Percentiles rank a stretch among this genome's conserved stretches.
These are phyloP conservation scores for Dolichopus griseipennis DNA, from an alignment of 2,888 invertebrate species.

Conservation along the genomic window DNA sequence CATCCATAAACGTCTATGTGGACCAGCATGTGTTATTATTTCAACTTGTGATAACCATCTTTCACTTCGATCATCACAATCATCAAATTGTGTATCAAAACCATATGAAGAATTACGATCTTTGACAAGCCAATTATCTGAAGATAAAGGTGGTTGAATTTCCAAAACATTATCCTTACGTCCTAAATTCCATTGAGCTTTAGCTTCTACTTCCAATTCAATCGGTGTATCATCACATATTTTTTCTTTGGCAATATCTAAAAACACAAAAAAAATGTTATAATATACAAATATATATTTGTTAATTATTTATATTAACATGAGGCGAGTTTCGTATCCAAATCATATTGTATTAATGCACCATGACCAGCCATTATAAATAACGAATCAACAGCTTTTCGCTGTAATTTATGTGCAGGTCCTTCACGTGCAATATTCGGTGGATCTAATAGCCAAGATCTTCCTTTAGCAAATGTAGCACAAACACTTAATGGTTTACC, in stretches of 20 bases:
- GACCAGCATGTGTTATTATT: conserved; percentile 93
- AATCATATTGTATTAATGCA: conserved; percentile 74
- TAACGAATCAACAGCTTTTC: conserved; percentile 68
- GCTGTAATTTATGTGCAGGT: conserved; percentile 40
- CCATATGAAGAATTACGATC: conserved; percentile 38
- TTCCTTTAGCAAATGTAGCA: conserved; percentile 65
- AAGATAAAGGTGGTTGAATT: conserved; percentile 64
- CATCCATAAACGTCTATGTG: conserved; percentile 95
- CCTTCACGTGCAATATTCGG: conserved; percentile 43
- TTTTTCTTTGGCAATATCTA: conserved; percentile 72
- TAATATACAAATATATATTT: background rate
- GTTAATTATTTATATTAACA: conserved; percentile 25
- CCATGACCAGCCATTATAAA: conserved; percentile 87
- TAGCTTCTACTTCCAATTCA: conserved; percentile 75
- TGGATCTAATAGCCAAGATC: conserved; percentile 57
- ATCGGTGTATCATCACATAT: conserved; percentile 78
- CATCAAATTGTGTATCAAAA: conserved; percentile 32
- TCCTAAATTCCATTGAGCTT: conserved; percentile 83
- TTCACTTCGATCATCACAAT: conserved; percentile 56
- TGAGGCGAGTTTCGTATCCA: conserved; percentile 64
- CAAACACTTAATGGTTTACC: conserved; percentile 65
- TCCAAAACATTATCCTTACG: conserved; percentile 51
- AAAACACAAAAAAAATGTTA: conserved; percentile 13
- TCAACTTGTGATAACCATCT: conserved; percentile 95
- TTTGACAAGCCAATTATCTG: conserved; percentile 58